Percentiles rank a stretch among this genome's conserved stretches.
Evolutionary conservation across 2,113 vertebrate species (phyloP).

Genomic region (Mionectes macconnelli): DNA sequence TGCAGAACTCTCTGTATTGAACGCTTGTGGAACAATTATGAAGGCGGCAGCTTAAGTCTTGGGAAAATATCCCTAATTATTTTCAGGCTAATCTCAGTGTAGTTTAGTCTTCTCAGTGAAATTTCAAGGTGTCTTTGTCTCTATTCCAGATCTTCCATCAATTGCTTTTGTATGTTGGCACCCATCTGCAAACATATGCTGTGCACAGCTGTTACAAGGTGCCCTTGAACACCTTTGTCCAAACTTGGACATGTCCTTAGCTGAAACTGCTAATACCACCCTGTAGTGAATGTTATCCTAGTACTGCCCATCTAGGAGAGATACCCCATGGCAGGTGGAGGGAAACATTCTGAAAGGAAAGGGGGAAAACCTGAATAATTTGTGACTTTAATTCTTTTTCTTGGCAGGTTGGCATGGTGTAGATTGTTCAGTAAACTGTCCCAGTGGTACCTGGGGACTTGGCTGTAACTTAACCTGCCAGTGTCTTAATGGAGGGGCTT

Average conservation of each 20-base stretch:
- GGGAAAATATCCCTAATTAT: not conserved
- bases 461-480: conserved; percentile 89
- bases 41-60: not conserved
- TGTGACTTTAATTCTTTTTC: not conserved
- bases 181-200: not conserved
- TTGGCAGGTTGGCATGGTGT: conserved; percentile 92
- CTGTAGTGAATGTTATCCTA: not conserved
- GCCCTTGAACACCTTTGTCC: conserved; percentile 5
- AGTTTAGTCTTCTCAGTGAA: not conserved
- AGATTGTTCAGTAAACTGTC: conserved; percentile 94
- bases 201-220: conserved; percentile 14
- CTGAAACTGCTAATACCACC: not conserved
- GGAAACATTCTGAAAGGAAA: not conserved
- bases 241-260: not conserved
- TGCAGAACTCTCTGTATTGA: not conserved
- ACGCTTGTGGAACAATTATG: not conserved
- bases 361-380: not conserved
- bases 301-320: not conserved
- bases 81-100: not conserved
- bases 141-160: not conserved
- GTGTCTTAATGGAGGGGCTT: conserved; percentile 89
- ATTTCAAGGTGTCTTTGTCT: not conserved
- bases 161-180: not conserved
- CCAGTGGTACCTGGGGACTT: conserved; percentile 92
- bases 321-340: not conserved